A percentile compares a stretch with the other conserved stretches of the same genome.
Evolutionary conservation across 2,888 invertebrate species (phyloP).

Genomic region (Myathropa florea): DNA sequence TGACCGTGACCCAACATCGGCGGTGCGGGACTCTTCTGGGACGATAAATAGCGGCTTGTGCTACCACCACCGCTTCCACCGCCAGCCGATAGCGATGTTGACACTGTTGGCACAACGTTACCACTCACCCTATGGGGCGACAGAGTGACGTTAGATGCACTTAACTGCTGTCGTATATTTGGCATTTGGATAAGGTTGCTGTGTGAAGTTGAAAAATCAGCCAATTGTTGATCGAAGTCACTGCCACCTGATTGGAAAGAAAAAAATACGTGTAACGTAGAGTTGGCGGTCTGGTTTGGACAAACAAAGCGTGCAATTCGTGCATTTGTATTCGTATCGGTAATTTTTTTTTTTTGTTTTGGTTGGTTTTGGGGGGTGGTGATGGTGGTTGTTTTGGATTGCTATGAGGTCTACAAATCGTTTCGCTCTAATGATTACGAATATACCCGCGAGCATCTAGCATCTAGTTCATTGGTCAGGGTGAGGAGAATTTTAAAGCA

Average conservation of each 20-base stretch:
- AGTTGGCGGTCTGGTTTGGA: conserved; percentile 33
- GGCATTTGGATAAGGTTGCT: conserved; percentile 65
- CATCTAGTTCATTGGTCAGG: conserved; percentile 1
- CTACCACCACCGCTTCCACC: conserved; percentile 37
- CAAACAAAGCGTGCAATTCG: conserved; percentile 65
- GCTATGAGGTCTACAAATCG: conserved; percentile 44
- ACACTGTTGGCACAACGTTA: conserved; percentile 35
- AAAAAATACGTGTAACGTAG: conserved; percentile 41
- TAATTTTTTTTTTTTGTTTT: neutral
- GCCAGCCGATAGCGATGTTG: conserved; percentile 53
- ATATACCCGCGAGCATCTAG: conserved; percentile 3
- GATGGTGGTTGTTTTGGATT: conserved; percentile 25
- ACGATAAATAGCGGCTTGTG: conserved; percentile 52
- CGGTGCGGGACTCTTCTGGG: conserved; percentile 59
- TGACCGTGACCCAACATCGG: conserved; percentile 66
- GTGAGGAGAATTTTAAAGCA: conserved; percentile 4
- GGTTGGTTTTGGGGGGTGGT: conserved; percentile 7
- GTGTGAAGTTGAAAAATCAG: conserved; percentile 63
- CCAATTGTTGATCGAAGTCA: conserved; percentile 68
- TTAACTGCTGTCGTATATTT: conserved; percentile 58
- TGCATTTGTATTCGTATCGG: conserved; percentile 35
- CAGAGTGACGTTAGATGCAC: conserved; percentile 63
- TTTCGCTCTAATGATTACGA: conserved; percentile 8
- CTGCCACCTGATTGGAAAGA: conserved; percentile 67
- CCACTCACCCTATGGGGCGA: conserved; percentile 52